Base-by-base conservation (phyloP, 2,797 vertebrate genomes). In the Catostomus latipinnis region DNA sequence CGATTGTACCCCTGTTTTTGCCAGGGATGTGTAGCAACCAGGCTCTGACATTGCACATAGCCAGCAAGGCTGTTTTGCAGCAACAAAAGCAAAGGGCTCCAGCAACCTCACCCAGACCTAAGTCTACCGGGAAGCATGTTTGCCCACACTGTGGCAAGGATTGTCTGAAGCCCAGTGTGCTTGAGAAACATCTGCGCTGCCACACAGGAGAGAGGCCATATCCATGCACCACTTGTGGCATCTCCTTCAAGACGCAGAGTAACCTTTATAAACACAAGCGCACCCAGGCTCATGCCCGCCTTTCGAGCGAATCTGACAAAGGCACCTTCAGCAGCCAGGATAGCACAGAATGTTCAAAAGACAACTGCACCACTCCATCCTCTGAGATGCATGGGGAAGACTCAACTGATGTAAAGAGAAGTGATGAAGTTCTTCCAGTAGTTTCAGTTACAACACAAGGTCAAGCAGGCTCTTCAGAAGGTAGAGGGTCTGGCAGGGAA, bases 231-330 rank as follows among this genome's bases (percentile, higher is more conserved):
- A 95, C 93, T 0, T 99, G 98, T 14, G 95, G 97, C 57, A 94
- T 99, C 43, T 97, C 97, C 10, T 99, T 99, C 70, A 99, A 99
- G 93, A 99, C 98, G 48, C 98, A 99, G 92, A 99, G 98, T 91
- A 99, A 99, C 89, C 88, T 99, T 71, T 99, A 99, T 67, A 99
- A 99, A 83, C 98, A 99, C 85, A 93, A 95, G 80, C 94, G 96
- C 5, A 98, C 97, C 1, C 98, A 98, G 90, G 97, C 96, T 0
- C 98, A 99, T 0, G 91, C 94, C 5, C 94, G 95, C 4, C 91
- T 95, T 54, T 95, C 94, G 11, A 93, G 93, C 0, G 96, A 96
- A 83, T 93, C 94, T 0, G 95, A 95, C n/a, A 92, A 71, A 34
- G 87, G 86, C 1, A 87, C 87, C 62, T 70, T 87, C 0, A 89